These are phyloP conservation scores for Plutomurus gul DNA, from an alignment of 1,140 invertebrate species.

Conservation along the genomic window DNA sequence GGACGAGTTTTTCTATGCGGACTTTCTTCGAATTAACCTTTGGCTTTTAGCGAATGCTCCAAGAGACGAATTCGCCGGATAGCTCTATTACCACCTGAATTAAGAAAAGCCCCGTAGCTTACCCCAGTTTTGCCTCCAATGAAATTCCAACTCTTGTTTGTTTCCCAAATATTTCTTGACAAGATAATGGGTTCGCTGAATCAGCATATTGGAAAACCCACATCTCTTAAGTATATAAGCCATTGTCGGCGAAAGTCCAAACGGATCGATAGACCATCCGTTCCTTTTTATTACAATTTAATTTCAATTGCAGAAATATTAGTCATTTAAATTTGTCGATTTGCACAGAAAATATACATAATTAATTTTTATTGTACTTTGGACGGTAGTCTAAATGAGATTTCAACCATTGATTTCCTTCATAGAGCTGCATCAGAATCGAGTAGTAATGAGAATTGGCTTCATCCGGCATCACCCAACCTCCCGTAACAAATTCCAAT, in stretches of 20 bases:
- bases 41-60: no score
- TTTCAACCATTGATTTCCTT: slow-evolving; percentile 92
- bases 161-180: slow-evolving; percentile 88
- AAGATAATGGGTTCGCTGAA: slow-evolving; percentile 93
- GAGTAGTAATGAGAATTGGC: slow-evolving; percentile 66
- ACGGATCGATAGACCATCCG: slow-evolving; percentile 95
- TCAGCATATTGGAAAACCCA: slow-evolving; percentile 83
- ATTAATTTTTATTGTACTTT: slow-evolving; percentile 65
- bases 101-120: no score
- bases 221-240: slow-evolving; percentile 83
- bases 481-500: slow-evolving; percentile 68
- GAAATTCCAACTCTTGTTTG: slow-evolving; percentile 82
- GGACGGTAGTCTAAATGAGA: slow-evolving; percentile 80
- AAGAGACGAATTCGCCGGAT: no score
- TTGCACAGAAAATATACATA: no score
- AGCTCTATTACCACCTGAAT: no score
- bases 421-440: slow-evolving; percentile 79
- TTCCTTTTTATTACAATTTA: no score
- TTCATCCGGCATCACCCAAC: slow-evolving; percentile 72
- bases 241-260: slow-evolving; percentile 86
- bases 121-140: slow-evolving; percentile 95
- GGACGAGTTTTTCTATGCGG: no score
- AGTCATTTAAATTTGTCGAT: no score
- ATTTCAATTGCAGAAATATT: no score
- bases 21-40: no score